Base-by-base conservation (phyloP, 2,797 vertebrate genomes). In the Paratrypauchen microcephalus region DNA sequence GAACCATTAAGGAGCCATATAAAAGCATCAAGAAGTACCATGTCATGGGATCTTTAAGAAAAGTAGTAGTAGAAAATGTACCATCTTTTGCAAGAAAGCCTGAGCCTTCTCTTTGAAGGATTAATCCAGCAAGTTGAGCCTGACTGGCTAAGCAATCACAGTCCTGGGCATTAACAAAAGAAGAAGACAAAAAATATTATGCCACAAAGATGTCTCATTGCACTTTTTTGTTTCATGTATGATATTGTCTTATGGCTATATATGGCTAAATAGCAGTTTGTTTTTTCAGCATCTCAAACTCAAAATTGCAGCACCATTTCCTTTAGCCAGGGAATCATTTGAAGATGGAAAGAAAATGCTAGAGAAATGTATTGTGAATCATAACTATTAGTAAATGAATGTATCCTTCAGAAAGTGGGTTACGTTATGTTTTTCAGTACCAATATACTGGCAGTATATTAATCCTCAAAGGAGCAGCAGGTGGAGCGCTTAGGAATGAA, bases 21-120 rank as follows among this genome's bases (percentile, higher is more conserved):
- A n/a, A n/a, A n/a, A n/a, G n/a, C n/a, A n/a, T n/a, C n/a, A n/a
- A n/a, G n/a, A n/a, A n/a, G n/a, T n/a, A n/a, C n/a, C n/a, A n/a
- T n/a, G n/a, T n/a, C n/a, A n/a, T n/a, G n/a, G n/a, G n/a, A n/a
- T n/a, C n/a, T n/a, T n/a, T 26, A 48, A 4, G 45, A 60, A 16
- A 16, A 52, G 1, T 41, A 16, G 0, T 2, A 36, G 32, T 36
- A 36, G 32, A 36, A 9, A 36, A 36, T 72, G 86, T 91, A 99
- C 97, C 96, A 72, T 99, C 96, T 85, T 87, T 95, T 19, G 91
- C 91, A 48, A 98, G 93, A 75, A 96, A 97, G 84, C 95, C 86
- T 0, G 94, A 93, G 23, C 98, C 97, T 88, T 99, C 97, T 82
- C 95, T 95, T 88, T 94, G 94, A 16, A 98, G 88, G 12, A 99